Evolutionary conservation across 2,888 invertebrate genomes (phyloP).

Genomic region (Nemotelus pantherinus): DNA sequence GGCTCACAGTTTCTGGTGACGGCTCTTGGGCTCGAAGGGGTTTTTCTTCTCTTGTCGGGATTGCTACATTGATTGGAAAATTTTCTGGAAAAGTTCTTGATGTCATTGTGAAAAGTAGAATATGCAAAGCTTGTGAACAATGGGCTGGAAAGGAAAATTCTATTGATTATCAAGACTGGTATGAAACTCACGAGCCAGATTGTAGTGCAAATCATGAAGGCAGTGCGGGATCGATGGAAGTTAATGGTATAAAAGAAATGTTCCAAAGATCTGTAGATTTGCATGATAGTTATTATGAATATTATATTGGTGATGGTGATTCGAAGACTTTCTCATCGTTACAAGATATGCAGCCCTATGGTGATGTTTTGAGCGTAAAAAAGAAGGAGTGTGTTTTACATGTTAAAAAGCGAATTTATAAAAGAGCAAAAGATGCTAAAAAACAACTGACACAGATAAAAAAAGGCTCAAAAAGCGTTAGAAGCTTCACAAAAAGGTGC

Average conservation of each 20-base stretch:
- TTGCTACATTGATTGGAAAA: conserved; percentile 10
- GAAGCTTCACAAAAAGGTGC: too few species aligned
- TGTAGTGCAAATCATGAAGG: conserved; percentile 26
- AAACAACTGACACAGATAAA: not conserved
- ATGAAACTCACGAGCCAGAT: conserved; percentile 18
- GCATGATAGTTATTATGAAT: conserved; percentile 30
- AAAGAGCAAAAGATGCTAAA: conserved; percentile 1
- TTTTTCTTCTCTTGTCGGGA: conserved; percentile 28
- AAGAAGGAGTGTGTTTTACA: conserved; percentile 32
- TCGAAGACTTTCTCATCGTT: conserved; percentile 27
- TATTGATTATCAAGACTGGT: conserved; percentile 23
- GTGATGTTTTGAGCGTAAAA: conserved; percentile 20
- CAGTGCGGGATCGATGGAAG: conserved; percentile 29
- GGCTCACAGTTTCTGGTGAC: conserved; percentile 33
- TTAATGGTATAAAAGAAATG: conserved; percentile 25
- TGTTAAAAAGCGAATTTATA: conserved; percentile 25
- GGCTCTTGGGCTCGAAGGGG: conserved; percentile 26
- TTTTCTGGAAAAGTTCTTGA: conserved; percentile 31
- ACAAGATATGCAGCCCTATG: conserved; percentile 23
- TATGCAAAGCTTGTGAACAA: conserved; percentile 20
- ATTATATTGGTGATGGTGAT: conserved; percentile 18
- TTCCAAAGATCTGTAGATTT: conserved; percentile 5
- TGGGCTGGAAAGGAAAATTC: conserved; percentile 20
- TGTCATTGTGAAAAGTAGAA: conserved; percentile 11
- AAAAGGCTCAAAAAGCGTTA: not conserved